Percentiles rank a stretch among this genome's conserved stretches.
phyloP scores from a whole-genome alignment of 2,888 invertebrate genomes.

The Sarcophaga variegata region DNA sequence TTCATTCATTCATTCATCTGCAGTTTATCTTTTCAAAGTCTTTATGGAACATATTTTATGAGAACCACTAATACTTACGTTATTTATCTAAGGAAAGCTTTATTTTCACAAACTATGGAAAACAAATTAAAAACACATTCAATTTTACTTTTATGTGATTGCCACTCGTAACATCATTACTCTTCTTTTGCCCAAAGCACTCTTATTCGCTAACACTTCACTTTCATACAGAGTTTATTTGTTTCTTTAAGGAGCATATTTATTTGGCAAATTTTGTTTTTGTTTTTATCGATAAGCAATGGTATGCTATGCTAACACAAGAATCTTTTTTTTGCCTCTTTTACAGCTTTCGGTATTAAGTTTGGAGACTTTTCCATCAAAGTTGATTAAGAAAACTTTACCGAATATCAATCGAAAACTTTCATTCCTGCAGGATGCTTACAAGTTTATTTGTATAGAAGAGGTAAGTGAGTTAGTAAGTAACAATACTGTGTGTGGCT shows the following conservation, averaged over 20 bases:
- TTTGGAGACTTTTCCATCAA: conserved; percentile 80
- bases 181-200: neutral
- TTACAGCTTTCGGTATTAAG: conserved; percentile 77
- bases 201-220: neutral
- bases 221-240: conserved; percentile 19
- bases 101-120: neutral
- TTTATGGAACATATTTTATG: too few relatives aligned
- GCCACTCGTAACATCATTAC: conserved; percentile 23
- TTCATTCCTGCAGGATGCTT: conserved; percentile 76
- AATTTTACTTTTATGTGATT: conserved; percentile 45
- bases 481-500: too few relatives aligned
- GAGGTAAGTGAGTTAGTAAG: conserved; percentile 76
- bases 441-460: conserved; percentile 79
- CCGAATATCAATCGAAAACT: conserved; percentile 76
- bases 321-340: conserved; percentile 6
- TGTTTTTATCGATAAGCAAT: conserved; percentile 12
- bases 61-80: neutral
- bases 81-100: neutral
- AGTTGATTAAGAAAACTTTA: conserved; percentile 79
- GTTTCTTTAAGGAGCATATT: conserved; percentile 4
- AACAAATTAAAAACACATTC: conserved; percentile 50
- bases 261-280: conserved; percentile 2
- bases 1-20: too few relatives aligned
- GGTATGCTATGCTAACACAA: too few relatives aligned
- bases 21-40: too few relatives aligned